phyloP scores from a whole-genome alignment of 2,888 invertebrate species.

The Diadegma fenestrale region DNA sequence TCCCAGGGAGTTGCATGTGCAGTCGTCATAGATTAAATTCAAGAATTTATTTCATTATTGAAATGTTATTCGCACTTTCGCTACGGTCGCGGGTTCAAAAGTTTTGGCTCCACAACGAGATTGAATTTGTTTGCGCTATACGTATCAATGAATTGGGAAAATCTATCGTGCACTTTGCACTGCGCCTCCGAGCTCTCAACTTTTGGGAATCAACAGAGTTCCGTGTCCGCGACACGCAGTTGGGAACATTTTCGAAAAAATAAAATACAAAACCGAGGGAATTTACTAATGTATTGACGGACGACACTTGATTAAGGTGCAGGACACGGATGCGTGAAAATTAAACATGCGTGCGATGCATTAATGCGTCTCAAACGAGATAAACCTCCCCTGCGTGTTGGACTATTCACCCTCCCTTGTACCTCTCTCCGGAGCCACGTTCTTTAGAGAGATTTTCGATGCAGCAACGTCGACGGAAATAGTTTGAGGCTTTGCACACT shows the following conservation, averaged over 20 bases:
- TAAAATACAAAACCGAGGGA: constrained; percentile 7
- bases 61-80: background rate
- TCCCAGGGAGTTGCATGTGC: no score
- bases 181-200: background rate
- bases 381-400: constrained; percentile 37
- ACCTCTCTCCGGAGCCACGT: constrained; percentile 16
- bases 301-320: constrained; percentile 52
- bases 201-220: background rate
- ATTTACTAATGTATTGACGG: constrained; percentile 23
- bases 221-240: background rate
- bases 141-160: background rate
- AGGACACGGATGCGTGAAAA: constrained; percentile 52
- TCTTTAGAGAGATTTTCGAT: constrained; percentile 45
- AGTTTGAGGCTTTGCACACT: constrained; percentile 61
- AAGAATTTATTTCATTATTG: background rate
- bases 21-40: background rate
- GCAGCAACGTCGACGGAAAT: constrained; percentile 61
- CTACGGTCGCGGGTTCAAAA: no score
- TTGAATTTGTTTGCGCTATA: background rate
- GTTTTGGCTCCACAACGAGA: background rate
- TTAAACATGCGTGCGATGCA: constrained; percentile 56
- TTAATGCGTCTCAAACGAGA: constrained; percentile 48
- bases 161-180: background rate
- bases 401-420: constrained; percentile 26
- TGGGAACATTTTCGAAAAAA: constrained; percentile 12